A percentile compares a stretch with the other conserved stretches of the same genome.
phyloP scores from a whole-genome alignment of 2,113 vertebrate species.

The Psettodes erumei region DNA sequence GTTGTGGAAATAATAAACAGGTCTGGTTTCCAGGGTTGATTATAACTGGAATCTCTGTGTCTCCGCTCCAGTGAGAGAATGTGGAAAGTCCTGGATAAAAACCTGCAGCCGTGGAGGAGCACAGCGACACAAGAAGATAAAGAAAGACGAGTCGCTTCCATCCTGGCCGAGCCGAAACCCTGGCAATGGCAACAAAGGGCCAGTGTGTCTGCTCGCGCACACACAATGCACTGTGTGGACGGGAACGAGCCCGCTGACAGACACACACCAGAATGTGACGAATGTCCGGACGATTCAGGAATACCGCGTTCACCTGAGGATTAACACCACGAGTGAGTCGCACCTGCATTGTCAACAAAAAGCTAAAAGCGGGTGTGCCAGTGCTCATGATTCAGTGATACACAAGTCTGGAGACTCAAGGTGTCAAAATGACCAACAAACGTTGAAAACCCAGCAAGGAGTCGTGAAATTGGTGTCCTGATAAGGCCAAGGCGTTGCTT shows the following conservation, averaged over 20 bases:
- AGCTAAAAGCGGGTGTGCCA: background rate
- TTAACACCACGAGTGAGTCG: background rate
- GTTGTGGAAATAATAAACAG: constrained; percentile 22
- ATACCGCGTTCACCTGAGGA: background rate
- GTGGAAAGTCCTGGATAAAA: background rate
- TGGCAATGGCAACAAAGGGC: constrained; percentile 70
- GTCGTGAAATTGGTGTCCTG: constrained; percentile 21
- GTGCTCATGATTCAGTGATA: background rate
- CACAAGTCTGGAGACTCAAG: too few relatives aligned
- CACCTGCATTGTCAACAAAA: background rate
- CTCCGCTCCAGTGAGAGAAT: background rate
- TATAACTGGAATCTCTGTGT: background rate
- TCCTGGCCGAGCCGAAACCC: constrained; percentile 56
- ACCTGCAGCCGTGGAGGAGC: background rate
- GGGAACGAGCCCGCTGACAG: constrained; percentile 2
- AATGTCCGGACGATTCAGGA: background rate
- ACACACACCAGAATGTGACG: background rate
- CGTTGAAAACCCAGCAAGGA: background rate
- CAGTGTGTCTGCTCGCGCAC: constrained; percentile 50
- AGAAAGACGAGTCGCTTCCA: constrained; percentile 49
- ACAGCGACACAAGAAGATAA: constrained; percentile 34
- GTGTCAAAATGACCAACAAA: constrained; percentile 30
- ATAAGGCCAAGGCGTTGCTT: constrained; percentile 32
- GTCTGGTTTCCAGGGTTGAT: constrained; percentile 2
- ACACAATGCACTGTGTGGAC: constrained; percentile 31